Conservation (phyloP, 2,113 vertebrate species). For the Suricata suricatta region DNA sequence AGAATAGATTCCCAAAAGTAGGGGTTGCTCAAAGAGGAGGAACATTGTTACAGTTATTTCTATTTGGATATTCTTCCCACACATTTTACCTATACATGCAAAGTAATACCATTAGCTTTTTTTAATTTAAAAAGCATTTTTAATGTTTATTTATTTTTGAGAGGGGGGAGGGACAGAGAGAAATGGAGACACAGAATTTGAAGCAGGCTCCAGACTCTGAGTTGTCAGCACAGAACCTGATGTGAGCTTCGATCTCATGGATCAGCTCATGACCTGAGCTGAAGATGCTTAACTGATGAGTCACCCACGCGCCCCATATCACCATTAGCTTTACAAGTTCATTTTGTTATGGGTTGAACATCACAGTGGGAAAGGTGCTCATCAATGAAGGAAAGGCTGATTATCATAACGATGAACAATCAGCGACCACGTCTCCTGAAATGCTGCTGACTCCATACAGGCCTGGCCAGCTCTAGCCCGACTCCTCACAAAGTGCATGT, state of each 20-base stretch:
- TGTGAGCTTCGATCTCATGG: too few relatives aligned
- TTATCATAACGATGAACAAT: rapidly evolving
- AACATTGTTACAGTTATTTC: background rate
- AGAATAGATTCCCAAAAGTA: background rate
- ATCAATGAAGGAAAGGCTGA: background rate
- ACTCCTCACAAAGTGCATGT: rapidly evolving
- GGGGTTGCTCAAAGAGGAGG: background rate
- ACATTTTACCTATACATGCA: background rate
- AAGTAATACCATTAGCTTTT: background rate
- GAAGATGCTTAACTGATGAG: too few relatives aligned
- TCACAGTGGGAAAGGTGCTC: background rate
- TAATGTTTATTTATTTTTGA: too few relatives aligned
- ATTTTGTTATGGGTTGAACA: background rate
- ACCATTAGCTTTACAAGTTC: background rate
- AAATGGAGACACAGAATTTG: too few relatives aligned
- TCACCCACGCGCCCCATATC: background rate
- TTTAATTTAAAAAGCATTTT: background rate
- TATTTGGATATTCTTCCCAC: background rate
- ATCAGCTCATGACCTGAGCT: too few relatives aligned
- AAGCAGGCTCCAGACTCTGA: too few relatives aligned
- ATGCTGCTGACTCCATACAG: rapidly evolving
- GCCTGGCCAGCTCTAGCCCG: rapidly evolving
- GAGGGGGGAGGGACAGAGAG: too few relatives aligned
- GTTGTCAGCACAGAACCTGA: too few relatives aligned
- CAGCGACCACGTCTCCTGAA: rapidly evolving